Percentiles rank a stretch among this genome's conserved stretches.
Evolutionary conservation across 2,888 invertebrate genomes (phyloP).

Genomic region (Holacanthella duospinosa): DNA sequence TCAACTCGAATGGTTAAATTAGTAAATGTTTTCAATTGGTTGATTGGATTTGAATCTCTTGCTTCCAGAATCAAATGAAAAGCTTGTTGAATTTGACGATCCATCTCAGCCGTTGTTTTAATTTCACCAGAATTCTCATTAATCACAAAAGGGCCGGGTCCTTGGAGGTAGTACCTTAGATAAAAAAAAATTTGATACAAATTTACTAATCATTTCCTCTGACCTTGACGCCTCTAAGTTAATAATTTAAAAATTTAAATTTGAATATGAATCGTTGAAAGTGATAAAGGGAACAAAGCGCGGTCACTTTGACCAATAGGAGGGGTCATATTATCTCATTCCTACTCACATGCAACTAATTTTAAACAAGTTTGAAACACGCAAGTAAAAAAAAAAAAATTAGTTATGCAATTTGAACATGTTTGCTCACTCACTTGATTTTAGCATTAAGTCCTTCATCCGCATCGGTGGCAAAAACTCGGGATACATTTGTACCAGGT

Average conservation of each 20-base stretch:
- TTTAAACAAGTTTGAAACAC: background rate
- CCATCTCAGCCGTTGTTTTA: slow-evolving; percentile 58
- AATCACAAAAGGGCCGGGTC: slow-evolving; percentile 70
- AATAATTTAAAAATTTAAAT: too few relatives aligned
- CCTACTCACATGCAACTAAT: background rate
- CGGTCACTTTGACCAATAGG: too few relatives aligned
- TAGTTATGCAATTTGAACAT: background rate
- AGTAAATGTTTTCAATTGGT: slow-evolving; percentile 67
- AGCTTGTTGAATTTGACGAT: slow-evolving; percentile 64
- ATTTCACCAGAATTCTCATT: slow-evolving; percentile 69
- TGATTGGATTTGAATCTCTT: slow-evolving; percentile 76
- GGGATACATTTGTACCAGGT: slow-evolving; percentile 63
- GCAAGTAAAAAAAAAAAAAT: too few relatives aligned
- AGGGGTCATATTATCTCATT: background rate
- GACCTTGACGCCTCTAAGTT: too few relatives aligned
- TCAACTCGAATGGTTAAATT: slow-evolving; percentile 61
- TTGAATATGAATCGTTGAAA: too few relatives aligned
- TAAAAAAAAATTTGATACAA: too few relatives aligned
- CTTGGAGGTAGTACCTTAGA: slow-evolving; percentile 60
- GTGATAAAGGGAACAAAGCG: too few relatives aligned
- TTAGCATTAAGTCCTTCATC: slow-evolving; percentile 76
- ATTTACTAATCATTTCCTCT: too few relatives aligned
- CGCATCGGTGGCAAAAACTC: slow-evolving; percentile 67
- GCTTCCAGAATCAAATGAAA: slow-evolving; percentile 78
- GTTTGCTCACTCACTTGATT: slow-evolving; percentile 51